Percentiles rank a stretch among this genome's conserved stretches.
Conservation (phyloP, 2,797 vertebrate species). For the Pipistrellus kuhlii region DNA sequence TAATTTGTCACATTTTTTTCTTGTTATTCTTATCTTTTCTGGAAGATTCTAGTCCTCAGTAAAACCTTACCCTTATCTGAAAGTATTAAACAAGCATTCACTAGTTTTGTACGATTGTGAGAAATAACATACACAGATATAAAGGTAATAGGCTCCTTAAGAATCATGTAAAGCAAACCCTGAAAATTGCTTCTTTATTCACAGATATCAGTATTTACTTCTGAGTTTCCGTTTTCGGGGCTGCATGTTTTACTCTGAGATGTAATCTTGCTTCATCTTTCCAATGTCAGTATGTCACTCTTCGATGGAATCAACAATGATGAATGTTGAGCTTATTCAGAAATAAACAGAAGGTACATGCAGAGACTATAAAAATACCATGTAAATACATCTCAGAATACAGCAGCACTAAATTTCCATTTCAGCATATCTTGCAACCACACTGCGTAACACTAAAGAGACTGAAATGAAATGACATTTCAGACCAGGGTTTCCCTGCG, state of each 20-base stretch:
- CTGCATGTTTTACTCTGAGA: conserved; percentile 67
- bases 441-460: conserved; percentile 48
- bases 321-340: conserved; percentile 70
- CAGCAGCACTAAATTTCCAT: conserved; percentile 58
- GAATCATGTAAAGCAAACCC: conserved; percentile 76
- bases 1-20: conserved; percentile 46
- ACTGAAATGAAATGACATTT: conserved; percentile 68
- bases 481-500: conserved; percentile 37
- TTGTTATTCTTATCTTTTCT: conserved; percentile 77
- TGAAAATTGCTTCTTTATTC: conserved; percentile 74
- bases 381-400: conserved; percentile 61
- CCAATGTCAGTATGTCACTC: conserved; percentile 66
- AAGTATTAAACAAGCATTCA: conserved; percentile 75
- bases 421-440: conserved; percentile 54
- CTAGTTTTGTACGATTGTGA: conserved; percentile 52
- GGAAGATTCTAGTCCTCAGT: conserved; percentile 69
- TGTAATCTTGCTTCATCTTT: conserved; percentile 73
- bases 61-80: conserved; percentile 70
- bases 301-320: conserved; percentile 66
- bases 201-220: conserved; percentile 76
- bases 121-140: conserved; percentile 74
- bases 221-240: conserved; percentile 65
- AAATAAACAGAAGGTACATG: conserved; percentile 63
- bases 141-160: conserved; percentile 78
- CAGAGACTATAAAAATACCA: conserved; percentile 58